Evolutionary conservation across 92 coral and sea anemone species (phyloP).

Genomic region (Siderastrea radians): DNA sequence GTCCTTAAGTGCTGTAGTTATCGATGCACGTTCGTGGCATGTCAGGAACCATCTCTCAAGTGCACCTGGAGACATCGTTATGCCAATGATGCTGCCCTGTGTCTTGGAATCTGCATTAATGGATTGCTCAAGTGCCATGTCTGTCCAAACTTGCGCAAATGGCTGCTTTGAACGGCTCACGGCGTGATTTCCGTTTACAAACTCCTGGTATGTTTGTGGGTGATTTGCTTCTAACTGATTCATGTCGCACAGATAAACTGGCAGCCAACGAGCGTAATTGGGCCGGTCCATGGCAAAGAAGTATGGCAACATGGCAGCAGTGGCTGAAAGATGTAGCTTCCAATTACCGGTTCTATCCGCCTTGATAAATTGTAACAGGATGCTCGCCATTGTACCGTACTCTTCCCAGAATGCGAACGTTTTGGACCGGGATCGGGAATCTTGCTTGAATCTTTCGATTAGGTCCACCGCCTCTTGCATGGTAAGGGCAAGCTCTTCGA

Average conservation of each 20-base stretch:
- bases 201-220: constrained; percentile 47
- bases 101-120: constrained; percentile 66
- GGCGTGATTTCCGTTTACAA: constrained; percentile 39
- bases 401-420: constrained; percentile 66
- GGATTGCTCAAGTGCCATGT: constrained; percentile 76
- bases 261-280: constrained; percentile 70
- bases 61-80: constrained; percentile 55
- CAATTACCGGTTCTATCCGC: constrained; percentile 71
- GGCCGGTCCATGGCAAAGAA: constrained; percentile 73
- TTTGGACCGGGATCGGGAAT: background rate
- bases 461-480: too few species aligned
- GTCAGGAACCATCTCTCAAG: constrained; percentile 71
- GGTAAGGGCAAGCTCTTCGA: too few species aligned
- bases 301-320: constrained; percentile 49
- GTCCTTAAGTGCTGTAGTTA: constrained; percentile 58
- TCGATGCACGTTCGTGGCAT: constrained; percentile 59
- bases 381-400: constrained; percentile 38
- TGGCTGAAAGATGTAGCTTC: constrained; percentile 48
- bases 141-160: constrained; percentile 65
- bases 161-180: constrained; percentile 56
- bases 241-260: constrained; percentile 69
- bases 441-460: too few species aligned
- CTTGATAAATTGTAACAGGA: constrained; percentile 58
- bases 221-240: constrained; percentile 33
- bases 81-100: constrained; percentile 61